Base-by-base conservation (phyloP, 2,797 vertebrate genomes). In the Choloepus didactylus region DNA sequence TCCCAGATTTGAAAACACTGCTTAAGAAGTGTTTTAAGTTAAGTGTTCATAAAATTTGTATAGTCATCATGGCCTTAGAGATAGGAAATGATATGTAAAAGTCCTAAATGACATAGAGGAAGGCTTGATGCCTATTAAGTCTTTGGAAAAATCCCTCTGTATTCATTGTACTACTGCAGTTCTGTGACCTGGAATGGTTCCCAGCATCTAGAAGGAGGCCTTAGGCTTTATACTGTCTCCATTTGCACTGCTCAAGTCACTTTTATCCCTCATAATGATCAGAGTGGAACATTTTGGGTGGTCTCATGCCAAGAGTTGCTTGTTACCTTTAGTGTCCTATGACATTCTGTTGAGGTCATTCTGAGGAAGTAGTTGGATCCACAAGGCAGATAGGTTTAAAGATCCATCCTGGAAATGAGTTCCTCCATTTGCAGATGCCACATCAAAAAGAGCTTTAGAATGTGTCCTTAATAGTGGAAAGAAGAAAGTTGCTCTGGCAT, bases 401-500 rank as follows among this genome's bases (percentile, higher is more conserved):
- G 51, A 38, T 70, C 56, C 75, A 18, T 70, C 46, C 21, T 72
- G 23, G 64, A 77, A 21, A 25, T 83, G 29, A 92, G n/a, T 31
- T 41, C 62, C 44, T 84, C 66, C 44, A 3, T 59, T 67, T 59
- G 9, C 72, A 92, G 82, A 41, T 59, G 23, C 66, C 75, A 56
- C 60, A 46, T 77, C 89, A 59, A 31, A 77, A 92, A 66, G 51
- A 69, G 69, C n/a, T 82, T 83, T 31, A 12, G 60, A 84, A 88
- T 80, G 35, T 75, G 49, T 49, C 41, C 31, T 80, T 70, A 9
- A 60, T 70, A 59, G 60, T 44, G n/a, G 38, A 69, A 59, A 59
- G 67, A 62, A 79, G 31, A 87, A 67, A 81, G 76, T 86, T 46
- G 76, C 72, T 62, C 49, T 96, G 80, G 70, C 76, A 92, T 97